Evolutionary conservation across 2,888 invertebrate species (phyloP).

Genomic region (Ichneumoninae sp.): DNA sequence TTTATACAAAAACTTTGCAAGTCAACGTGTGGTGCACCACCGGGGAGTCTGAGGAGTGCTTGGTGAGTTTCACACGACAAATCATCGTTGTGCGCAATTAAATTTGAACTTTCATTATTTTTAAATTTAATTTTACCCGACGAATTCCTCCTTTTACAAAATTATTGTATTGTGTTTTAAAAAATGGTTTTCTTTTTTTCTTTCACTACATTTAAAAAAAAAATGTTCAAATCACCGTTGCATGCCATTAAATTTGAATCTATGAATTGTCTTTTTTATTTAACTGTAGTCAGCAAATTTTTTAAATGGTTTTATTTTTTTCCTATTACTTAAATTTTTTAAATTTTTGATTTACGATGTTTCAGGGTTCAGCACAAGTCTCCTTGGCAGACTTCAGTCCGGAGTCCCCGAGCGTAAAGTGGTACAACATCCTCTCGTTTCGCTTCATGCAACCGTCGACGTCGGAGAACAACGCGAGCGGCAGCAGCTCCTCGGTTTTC

Average conservation of each 20-base stretch:
- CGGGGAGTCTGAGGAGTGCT: conserved; percentile 91
- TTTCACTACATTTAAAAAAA: too few relatives aligned
- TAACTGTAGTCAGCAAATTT: too few relatives aligned
- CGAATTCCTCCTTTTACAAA: too few relatives aligned
- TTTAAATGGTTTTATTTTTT: not conserved
- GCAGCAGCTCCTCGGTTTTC: conserved; percentile 70
- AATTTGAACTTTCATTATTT: not conserved
- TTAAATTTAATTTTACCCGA: not conserved
- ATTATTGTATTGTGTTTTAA: too few relatives aligned
- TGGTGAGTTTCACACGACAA: conserved; percentile 87
- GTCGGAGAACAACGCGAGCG: conserved; percentile 79
- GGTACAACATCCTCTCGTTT: conserved; percentile 97
- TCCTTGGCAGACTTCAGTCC: conserved; percentile 97
- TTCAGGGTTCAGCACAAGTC: conserved; percentile 97
- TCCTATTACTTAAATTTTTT: not conserved
- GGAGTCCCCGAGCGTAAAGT: conserved; percentile 92
- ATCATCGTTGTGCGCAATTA: not conserved
- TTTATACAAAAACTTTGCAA: conserved; percentile 95
- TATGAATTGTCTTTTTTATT: too few relatives aligned
- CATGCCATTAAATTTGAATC: too few relatives aligned
- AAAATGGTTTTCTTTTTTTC: too few relatives aligned
- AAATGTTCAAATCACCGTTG: too few relatives aligned
- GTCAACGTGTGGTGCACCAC: conserved; percentile 93
- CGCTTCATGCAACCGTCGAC: conserved; percentile 89
- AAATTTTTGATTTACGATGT: conserved; percentile 63